Evolutionary conservation across 37 sponge, comb jelly and placozoan genomes (phyloP).

Genomic region (Haliclona indistincta): DNA sequence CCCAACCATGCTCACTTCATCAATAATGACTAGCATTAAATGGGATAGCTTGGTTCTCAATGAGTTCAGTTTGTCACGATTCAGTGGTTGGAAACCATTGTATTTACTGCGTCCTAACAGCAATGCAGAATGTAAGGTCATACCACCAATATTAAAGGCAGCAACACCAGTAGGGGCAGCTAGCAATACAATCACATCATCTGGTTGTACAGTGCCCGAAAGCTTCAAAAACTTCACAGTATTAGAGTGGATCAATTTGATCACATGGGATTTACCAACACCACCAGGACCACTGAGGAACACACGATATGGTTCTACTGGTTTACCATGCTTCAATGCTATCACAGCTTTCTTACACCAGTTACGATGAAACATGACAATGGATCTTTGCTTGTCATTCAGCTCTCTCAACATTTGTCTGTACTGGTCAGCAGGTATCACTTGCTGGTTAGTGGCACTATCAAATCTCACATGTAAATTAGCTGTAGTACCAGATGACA

Average conservation of each 20-base stretch:
- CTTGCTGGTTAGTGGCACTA: conserved; percentile 3
- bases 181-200: conserved; percentile 19
- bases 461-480: background rate
- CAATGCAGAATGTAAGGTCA: conserved; percentile 32
- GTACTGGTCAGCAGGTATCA: background rate
- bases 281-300: conserved; percentile 19
- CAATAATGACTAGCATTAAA: conserved; percentile 37
- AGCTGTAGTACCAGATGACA: background rate
- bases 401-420: background rate
- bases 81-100: conserved; percentile 2
- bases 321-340: conserved; percentile 9
- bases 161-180: no score
- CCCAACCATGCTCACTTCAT: conserved; percentile 62
- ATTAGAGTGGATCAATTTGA: conserved; percentile 14
- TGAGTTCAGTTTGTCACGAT: conserved; percentile 3
- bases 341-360: conserved; percentile 15
- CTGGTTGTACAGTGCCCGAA: conserved; percentile 12
- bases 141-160: conserved; percentile 47
- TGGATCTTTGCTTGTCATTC: conserved; percentile 1
- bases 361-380: conserved; percentile 17
- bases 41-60: conserved; percentile 21
- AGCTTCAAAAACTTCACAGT: conserved; percentile 17
- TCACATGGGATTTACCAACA: conserved; percentile 16
- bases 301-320: conserved; percentile 17
- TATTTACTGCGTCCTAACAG: background rate